Evolutionary conservation across 2,797 vertebrate genomes (phyloP).

Genomic region (Cirrhinus mrigala): DNA sequence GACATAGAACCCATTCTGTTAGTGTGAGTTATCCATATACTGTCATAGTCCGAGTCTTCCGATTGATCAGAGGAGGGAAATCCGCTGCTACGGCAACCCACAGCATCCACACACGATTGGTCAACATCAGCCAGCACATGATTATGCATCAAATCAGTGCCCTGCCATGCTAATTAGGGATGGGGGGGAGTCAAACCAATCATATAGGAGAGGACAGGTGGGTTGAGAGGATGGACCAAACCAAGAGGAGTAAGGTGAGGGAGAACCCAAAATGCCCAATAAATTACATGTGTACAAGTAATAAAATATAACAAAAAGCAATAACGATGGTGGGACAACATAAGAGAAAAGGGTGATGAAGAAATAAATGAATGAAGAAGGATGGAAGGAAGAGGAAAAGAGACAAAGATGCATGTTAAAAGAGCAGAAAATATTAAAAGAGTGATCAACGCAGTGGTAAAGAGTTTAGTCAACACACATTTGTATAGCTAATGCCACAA

Average conservation of each 20-base stretch:
- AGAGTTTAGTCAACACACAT: conserved; percentile 65
- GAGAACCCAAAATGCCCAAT: neutral
- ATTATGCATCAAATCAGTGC: conserved; percentile 99
- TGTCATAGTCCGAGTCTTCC: conserved; percentile 99
- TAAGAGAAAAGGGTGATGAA: conserved; percentile 60
- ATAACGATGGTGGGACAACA: conserved; percentile 63
- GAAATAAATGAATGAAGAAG: conserved; percentile 44
- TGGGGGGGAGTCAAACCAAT: conserved; percentile 58
- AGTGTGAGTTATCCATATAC: conserved; percentile 99
- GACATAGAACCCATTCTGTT: conserved; percentile 98
- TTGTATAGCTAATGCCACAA: neutral
- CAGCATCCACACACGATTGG: conserved; percentile 92
- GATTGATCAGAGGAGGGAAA: conserved; percentile 94
- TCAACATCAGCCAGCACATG: conserved; percentile 97
- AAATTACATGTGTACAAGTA: conserved; percentile 60
- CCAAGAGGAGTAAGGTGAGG: conserved; percentile 23
- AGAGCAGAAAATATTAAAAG: conserved; percentile 50
- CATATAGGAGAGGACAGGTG: conserved; percentile 46
- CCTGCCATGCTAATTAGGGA: conserved; percentile 95
- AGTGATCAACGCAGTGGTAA: conserved; percentile 62
- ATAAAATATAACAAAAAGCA: conserved; percentile 79
- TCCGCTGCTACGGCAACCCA: conserved; percentile 95
- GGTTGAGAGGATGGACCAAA: neutral
- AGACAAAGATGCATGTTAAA: conserved; percentile 76
- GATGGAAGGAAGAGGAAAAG: conserved; percentile 71